These are phyloP conservation scores for Takifugu bimaculatus DNA, from an alignment of 2,113 vertebrate genomes.

Conservation along the genomic window DNA sequence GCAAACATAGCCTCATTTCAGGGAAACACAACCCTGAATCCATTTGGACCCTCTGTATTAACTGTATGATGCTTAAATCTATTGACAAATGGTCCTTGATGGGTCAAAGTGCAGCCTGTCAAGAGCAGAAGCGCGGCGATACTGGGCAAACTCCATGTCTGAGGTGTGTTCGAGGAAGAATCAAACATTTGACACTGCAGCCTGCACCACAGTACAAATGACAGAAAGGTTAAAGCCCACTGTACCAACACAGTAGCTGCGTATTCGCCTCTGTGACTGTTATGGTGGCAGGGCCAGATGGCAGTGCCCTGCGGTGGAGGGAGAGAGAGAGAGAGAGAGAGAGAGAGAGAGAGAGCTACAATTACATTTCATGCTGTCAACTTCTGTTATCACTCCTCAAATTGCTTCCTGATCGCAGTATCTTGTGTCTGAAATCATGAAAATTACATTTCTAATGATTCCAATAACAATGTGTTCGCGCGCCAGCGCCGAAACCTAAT, in stretches of 20 bases:
- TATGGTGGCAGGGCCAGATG: slow-evolving; percentile 38
- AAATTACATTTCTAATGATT: neutral
- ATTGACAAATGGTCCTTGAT: too few species aligned
- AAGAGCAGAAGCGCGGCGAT: too few species aligned
- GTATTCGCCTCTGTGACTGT: slow-evolving; percentile 2
- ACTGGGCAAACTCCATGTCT: too few species aligned
- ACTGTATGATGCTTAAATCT: too few species aligned
- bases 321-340: neutral
- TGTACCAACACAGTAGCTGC: neutral
- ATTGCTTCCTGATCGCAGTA: slow-evolving; percentile 3
- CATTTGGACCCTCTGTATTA: too few species aligned
- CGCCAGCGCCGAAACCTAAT: neutral
- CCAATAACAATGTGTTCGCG: neutral
- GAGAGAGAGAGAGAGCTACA: slow-evolving; percentile 2
- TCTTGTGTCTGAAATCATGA: neutral
- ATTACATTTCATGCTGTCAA: slow-evolving; percentile 27
- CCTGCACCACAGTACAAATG: neutral
- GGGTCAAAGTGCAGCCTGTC: too few species aligned
- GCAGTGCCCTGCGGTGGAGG: slow-evolving; percentile 19
- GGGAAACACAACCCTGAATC: too few species aligned
- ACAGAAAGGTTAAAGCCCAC: neutral
- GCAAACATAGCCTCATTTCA: too few species aligned
- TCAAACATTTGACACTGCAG: too few species aligned
- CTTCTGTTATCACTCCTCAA: slow-evolving; percentile 16
- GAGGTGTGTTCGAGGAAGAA: too few species aligned